phyloP scores from a whole-genome alignment of 1,140 invertebrate species.

The Orchestia grillus region DNA sequence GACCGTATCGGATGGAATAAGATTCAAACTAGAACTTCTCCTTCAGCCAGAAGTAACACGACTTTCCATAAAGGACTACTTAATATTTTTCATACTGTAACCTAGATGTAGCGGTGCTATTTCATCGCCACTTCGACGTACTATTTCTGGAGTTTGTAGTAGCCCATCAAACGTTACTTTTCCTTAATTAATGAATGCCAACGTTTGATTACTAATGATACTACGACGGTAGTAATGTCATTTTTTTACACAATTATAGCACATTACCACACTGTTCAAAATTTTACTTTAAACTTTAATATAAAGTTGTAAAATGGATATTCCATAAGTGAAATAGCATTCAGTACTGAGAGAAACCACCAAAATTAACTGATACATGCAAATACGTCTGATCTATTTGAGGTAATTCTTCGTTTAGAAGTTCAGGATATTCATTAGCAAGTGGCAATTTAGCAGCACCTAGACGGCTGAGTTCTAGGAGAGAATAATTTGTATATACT shows the following conservation, averaged over 20 bases:
- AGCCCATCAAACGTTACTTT: neutral
- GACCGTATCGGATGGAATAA: neutral
- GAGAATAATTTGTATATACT: too few species aligned
- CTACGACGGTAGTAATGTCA: neutral
- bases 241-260: neutral
- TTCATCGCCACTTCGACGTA: neutral
- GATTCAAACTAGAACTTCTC: neutral
- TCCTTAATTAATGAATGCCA: neutral
- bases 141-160: neutral
- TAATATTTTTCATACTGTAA: neutral
- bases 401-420: too few species aligned
- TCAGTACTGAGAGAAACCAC: neutral
- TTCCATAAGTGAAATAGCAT: neutral
- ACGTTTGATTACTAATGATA: neutral
- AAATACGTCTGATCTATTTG: neutral
- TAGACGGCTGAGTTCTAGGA: too few species aligned
- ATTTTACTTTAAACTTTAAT: neutral
- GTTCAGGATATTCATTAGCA: too few species aligned
- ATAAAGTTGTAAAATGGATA: too few species aligned
- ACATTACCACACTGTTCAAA: neutral
- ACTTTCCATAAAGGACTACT: neutral
- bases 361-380: neutral
- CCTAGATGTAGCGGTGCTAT: neutral
- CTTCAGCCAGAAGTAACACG: neutral
- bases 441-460: too few species aligned